Percentiles rank a stretch among this genome's conserved stretches.
Evolutionary conservation across 1,140 invertebrate species (phyloP).

Genomic region (Phocides pigmalion): DNA sequence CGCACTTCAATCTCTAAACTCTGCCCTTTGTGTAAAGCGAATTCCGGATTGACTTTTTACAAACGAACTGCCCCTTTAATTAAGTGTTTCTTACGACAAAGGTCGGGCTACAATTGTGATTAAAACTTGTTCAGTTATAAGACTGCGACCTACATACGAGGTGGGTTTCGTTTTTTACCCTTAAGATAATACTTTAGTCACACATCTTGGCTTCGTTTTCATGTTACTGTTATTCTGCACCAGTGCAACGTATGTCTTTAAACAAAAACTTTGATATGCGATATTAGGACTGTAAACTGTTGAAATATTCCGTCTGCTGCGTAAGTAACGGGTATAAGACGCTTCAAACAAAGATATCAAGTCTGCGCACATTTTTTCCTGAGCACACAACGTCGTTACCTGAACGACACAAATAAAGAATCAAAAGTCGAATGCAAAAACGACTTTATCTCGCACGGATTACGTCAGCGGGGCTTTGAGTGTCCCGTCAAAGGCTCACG

Average conservation of each 20-base stretch:
- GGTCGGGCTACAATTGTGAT: conserved; percentile 6
- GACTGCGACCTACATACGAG: not conserved
- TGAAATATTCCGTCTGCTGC: not conserved
- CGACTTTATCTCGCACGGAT: conserved; percentile 49
- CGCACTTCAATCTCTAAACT: conserved; percentile 31
- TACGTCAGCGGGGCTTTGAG: conserved; percentile 50
- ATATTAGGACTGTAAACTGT: not conserved
- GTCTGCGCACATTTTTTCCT: conserved; percentile 17
- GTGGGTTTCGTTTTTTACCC: not conserved
- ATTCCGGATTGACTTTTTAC: conserved; percentile 33
- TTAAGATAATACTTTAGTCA: not conserved
- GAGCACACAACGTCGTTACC: conserved; percentile 34
- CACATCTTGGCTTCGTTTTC: not conserved
- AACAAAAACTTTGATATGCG: not conserved
- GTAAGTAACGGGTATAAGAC: not conserved
- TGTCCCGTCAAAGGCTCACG: conserved; percentile 59
- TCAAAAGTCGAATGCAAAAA: conserved; percentile 47
- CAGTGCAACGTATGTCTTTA: not conserved
- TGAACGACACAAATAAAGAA: conserved; percentile 44
- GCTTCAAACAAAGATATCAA: conserved; percentile 30
- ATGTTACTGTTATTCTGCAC: not conserved
- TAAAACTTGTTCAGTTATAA: conserved; percentile 16
- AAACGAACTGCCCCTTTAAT: conserved; percentile 29
- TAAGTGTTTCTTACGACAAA: conserved; percentile 29
- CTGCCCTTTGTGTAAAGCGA: conserved; percentile 29